These are phyloP conservation scores for Microcaecilia unicolor DNA, from an alignment of 2,797 vertebrate species.

Conservation along the genomic window DNA sequence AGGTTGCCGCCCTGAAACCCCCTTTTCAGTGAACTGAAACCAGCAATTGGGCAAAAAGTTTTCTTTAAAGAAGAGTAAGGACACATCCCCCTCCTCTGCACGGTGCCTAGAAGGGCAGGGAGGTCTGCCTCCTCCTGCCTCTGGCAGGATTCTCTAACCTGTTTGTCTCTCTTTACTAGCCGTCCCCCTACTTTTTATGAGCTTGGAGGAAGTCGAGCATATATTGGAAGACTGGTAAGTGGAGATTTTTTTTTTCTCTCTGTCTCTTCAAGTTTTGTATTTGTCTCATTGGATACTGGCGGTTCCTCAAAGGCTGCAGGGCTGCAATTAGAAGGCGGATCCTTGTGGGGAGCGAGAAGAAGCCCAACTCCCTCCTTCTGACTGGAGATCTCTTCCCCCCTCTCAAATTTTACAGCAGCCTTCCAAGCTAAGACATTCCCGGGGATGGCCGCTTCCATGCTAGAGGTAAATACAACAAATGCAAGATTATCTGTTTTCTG, in stretches of 20 bases:
- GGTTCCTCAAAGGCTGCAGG: slow-evolving; percentile 66
- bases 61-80: no score
- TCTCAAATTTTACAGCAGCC: slow-evolving; percentile 29
- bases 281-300: slow-evolving; percentile 69
- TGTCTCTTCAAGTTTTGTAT: no score
- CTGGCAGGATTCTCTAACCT: no score
- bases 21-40: slow-evolving; percentile 41
- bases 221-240: no score
- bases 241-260: no score
- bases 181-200: no score
- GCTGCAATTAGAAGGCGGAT: slow-evolving; percentile 82
- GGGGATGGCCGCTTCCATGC: slow-evolving; percentile 85
- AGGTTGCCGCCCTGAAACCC: no score
- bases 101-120: no score
- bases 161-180: no score
- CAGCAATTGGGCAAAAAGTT: slow-evolving; percentile 40
- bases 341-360: slow-evolving; percentile 46
- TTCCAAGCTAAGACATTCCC: slow-evolving; percentile 61
- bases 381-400: slow-evolving; percentile 9
- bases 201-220: no score
- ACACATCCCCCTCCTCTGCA: slow-evolving; percentile 43
- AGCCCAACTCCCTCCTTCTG: slow-evolving; percentile 21
- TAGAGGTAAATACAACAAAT: no score
- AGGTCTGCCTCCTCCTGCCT: slow-evolving; percentile 36
- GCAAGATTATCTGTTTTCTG: no score